Conservation (phyloP, 2,888 invertebrate species). For the Sisyra terminalis region DNA sequence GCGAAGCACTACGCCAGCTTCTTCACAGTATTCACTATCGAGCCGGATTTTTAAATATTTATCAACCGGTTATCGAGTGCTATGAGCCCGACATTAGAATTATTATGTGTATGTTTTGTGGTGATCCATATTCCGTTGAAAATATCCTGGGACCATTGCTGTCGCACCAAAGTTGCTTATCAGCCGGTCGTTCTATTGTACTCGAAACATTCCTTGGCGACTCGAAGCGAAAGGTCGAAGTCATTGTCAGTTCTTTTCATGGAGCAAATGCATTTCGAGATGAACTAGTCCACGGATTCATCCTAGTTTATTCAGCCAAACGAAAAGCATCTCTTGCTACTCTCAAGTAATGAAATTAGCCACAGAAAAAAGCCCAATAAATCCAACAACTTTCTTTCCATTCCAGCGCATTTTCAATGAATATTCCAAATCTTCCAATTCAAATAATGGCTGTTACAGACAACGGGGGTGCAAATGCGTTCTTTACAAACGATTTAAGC, state of each 20-base stretch:
- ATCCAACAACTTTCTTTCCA: background rate
- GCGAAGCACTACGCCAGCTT: slow-evolving; percentile 56
- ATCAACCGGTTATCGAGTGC: slow-evolving; percentile 59
- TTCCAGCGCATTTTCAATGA: slow-evolving; percentile 77
- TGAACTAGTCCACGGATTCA: slow-evolving; percentile 86
- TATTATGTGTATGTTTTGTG: slow-evolving; percentile 93
- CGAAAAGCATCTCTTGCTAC: slow-evolving; percentile 88
- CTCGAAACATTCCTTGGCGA: slow-evolving; percentile 86
- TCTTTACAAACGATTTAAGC: slow-evolving; percentile 78
- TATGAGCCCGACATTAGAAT: slow-evolving; percentile 79
- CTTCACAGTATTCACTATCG: slow-evolving; percentile 63
- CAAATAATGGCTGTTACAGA: slow-evolving; percentile 91
- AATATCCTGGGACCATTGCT: slow-evolving; percentile 76
- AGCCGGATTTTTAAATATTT: slow-evolving; percentile 54
- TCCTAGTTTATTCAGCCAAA: slow-evolving; percentile 87
- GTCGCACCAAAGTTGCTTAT: slow-evolving; percentile 71
- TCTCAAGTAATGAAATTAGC: slow-evolving; percentile 52
- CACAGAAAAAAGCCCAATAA: too few species aligned
- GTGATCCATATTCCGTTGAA: slow-evolving; percentile 83
- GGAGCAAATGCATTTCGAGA: slow-evolving; percentile 84
- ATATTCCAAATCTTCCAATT: slow-evolving; percentile 81
- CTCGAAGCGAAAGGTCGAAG: slow-evolving; percentile 74
- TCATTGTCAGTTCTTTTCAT: slow-evolving; percentile 87
- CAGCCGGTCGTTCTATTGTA: slow-evolving; percentile 73
- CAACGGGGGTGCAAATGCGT: slow-evolving; percentile 73